A percentile compares a stretch with the other conserved stretches of the same genome.
phyloP scores from a whole-genome alignment of 2,888 invertebrate genomes.

The Eurytoma adleriae region DNA sequence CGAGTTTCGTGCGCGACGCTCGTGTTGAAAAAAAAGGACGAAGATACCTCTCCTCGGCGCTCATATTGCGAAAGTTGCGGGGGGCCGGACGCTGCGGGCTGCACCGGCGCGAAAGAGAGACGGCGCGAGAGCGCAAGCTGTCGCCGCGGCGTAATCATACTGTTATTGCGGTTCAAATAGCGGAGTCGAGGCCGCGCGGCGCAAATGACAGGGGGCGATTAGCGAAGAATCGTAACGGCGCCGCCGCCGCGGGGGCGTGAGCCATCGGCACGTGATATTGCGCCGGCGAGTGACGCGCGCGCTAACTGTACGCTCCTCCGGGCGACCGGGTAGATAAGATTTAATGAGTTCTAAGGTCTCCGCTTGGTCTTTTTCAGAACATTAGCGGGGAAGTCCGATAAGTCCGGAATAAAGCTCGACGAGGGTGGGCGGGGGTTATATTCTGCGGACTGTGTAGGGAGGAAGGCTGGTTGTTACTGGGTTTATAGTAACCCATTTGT shows the following conservation, averaged over 20 bases:
- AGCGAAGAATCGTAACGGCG: too few relatives aligned
- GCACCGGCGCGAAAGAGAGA: background rate
- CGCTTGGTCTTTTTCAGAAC: background rate
- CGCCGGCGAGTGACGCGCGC: background rate
- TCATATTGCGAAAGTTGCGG: slow-evolving; percentile 4
- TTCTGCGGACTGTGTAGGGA: too few relatives aligned
- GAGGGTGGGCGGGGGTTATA: too few relatives aligned
- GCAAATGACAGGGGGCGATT: background rate
- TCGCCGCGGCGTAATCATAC: slow-evolving; percentile 41
- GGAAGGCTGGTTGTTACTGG: too few relatives aligned
- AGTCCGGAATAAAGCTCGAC: too few relatives aligned
- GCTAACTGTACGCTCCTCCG: background rate
- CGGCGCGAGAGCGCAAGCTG: slow-evolving; percentile 20
- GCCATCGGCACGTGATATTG: background rate
- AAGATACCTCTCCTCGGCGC: slow-evolving; percentile 1
- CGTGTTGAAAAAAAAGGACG: background rate
- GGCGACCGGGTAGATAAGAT: slow-evolving; percentile 38
- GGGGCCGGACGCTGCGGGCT: too few relatives aligned
- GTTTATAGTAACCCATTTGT: too few relatives aligned
- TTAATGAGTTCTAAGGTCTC: slow-evolving; percentile 9
- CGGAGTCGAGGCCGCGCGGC: background rate
- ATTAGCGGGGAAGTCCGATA: background rate
- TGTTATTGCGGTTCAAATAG: slow-evolving; percentile 44
- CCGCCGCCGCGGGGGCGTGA: background rate
- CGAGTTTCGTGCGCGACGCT: background rate